Evolutionary conservation across 2,888 invertebrate species (phyloP).

Genomic region (Cyclophora punctaria): DNA sequence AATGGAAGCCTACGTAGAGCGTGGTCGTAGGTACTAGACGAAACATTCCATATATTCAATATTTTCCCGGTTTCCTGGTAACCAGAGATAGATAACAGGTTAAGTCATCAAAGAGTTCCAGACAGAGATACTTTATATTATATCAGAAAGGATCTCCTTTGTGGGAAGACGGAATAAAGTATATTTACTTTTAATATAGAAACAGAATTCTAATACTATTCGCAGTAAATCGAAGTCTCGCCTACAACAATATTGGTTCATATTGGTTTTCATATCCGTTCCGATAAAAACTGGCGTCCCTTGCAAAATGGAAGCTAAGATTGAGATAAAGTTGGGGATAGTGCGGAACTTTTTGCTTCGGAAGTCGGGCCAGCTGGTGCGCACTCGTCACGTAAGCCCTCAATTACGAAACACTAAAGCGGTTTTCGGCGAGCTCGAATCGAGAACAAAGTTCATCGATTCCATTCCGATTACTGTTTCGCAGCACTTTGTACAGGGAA

Average conservation of each 20-base stretch:
- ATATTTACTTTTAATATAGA: constrained; percentile 15
- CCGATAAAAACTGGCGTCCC: constrained; percentile 45
- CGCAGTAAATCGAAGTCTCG: constrained; percentile 33
- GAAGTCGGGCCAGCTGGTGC: constrained; percentile 60
- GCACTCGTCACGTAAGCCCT: constrained; percentile 69
- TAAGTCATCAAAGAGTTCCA: too few species aligned
- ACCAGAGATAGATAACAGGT: too few species aligned
- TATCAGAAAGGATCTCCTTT: too few species aligned
- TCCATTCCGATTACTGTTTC: constrained; percentile 57
- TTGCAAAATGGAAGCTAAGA: constrained; percentile 54
- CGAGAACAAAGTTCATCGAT: constrained; percentile 63
- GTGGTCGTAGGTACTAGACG: too few species aligned
- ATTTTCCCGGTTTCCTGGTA: too few species aligned
- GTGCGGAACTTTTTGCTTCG: constrained; percentile 54
- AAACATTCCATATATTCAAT: too few species aligned
- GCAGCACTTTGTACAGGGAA: constrained; percentile 30
- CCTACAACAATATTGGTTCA: constrained; percentile 39
- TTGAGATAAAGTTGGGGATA: constrained; percentile 65
- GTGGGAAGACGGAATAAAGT: too few species aligned
- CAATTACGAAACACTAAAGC: constrained; percentile 70
- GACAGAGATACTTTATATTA: too few species aligned
- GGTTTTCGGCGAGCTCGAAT: constrained; percentile 51
- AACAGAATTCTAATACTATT: constrained; percentile 24
- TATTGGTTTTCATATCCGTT: constrained; percentile 44
- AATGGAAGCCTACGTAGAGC: too few species aligned